These are phyloP conservation scores for Parelbella ahira DNA, from an alignment of 2,888 invertebrate species.

Conservation along the genomic window DNA sequence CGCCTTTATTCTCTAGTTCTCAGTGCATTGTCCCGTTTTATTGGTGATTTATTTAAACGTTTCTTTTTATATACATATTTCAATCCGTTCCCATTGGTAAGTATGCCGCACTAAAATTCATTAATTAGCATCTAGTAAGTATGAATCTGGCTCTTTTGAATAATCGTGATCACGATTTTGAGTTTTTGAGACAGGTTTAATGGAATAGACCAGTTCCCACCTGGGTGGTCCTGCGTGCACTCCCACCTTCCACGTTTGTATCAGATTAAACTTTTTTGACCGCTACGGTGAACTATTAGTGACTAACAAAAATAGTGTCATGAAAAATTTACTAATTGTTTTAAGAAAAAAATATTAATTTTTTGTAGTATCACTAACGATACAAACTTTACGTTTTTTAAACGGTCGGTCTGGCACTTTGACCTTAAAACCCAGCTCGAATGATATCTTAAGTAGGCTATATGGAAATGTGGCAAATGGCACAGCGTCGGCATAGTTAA, in stretches of 20 bases:
- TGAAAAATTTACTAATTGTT: constrained; percentile 22
- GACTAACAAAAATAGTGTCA: constrained; percentile 18
- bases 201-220: constrained; percentile 20
- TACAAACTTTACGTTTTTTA: not conserved
- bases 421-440: constrained; percentile 12
- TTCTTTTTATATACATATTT: no score
- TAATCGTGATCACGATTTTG: constrained; percentile 5
- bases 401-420: constrained; percentile 3
- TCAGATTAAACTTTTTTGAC: constrained; percentile 34
- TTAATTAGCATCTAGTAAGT: constrained; percentile 10
- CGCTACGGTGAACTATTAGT: constrained; percentile 41
- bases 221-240: constrained; percentile 56
- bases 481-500: constrained; percentile 8
- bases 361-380: constrained; percentile 3
- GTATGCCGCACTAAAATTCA: not conserved
- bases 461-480: constrained; percentile 20
- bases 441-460: constrained; percentile 14
- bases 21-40: constrained; percentile 39
- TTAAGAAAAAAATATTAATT: constrained; percentile 1
- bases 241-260: constrained; percentile 49
- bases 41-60: constrained; percentile 34
- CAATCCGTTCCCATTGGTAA: not conserved
- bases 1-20: no score
- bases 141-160: constrained; percentile 35
- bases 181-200: constrained; percentile 6